Evolutionary conservation across 2,888 invertebrate genomes (phyloP), one percentile per base, ranked within the genome.

Genomic region (Cephus rjabovi): DNA sequence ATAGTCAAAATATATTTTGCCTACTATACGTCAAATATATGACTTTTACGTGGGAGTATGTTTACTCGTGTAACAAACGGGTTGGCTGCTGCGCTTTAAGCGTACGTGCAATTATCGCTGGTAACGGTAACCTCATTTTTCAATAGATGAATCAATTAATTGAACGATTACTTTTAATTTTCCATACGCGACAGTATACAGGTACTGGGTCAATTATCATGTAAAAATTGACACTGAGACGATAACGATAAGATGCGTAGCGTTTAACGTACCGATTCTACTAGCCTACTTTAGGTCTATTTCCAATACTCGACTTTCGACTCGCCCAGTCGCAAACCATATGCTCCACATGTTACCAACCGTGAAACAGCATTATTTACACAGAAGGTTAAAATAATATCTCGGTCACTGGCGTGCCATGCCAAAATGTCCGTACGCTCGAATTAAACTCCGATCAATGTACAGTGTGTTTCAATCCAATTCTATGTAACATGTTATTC

Each of bases 361-460:
- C 56, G 56, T 56, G 56, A 56, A 56, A 56, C 56, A 23, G 71
- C 71, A 71, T 71, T 71, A 71, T 71, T 71, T 31, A 71, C 71
- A 71, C 71, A 34, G 71, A 71, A 71, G 71, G 71, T 31, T 71
- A 71, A 71, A 71, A 71, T 71, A 71, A 71, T 34, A 71, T 71
- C 33, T 31, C 71, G 71, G 71, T 71, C 71, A 71, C 33, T 71
- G 71, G 71, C 33, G 71, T 30, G 71, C 33, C 56, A 56, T 56
- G 56, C 56, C 56, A 56, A 56, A 56, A 56, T 56, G 56, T 23
- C 56, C 56, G 23, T 23, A 56, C 40, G 56, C 56, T 56, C 56
- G 56, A 56, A 56, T 56, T 56, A 56, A 56, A 56, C 56, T 23
- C 56, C 56, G 15, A 56, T 56, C 56, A 23, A 56, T 56, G 56